A percentile compares a stretch with the other conserved stretches of the same genome.
Evolutionary conservation across 2,888 invertebrate species (phyloP).

Genomic region (Drosophila stalkeri): DNA sequence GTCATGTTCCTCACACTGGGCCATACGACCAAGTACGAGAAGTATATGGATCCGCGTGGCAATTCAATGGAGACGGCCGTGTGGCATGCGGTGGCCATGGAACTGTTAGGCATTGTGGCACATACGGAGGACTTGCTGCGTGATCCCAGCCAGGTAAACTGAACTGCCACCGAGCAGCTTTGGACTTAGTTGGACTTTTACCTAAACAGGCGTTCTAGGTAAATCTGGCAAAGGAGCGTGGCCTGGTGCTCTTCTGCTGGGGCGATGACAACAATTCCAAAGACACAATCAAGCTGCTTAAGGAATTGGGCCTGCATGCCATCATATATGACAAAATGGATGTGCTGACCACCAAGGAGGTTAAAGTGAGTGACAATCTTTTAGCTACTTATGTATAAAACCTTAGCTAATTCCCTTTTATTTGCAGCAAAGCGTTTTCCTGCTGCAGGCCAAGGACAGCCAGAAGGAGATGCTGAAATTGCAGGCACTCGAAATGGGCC

Average conservation of each 20-base stretch:
- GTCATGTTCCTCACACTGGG: constrained; percentile 97
- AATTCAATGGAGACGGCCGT: constrained; percentile 92
- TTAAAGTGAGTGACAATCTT: constrained; percentile 74
- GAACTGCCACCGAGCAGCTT: constrained; percentile 26
- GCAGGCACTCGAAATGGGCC: constrained; percentile 83
- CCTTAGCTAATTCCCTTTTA: neutral
- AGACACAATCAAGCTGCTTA: constrained; percentile 93
- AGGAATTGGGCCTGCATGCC: constrained; percentile 95
- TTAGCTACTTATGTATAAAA: neutral
- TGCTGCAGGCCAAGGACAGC: constrained; percentile 91
- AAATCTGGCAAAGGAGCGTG: constrained; percentile 91
- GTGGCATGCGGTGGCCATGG: constrained; percentile 92
- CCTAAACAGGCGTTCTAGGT: constrained; percentile 86
- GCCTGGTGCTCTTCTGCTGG: constrained; percentile 97
- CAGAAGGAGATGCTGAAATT: constrained; percentile 86
- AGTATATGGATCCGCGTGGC: constrained; percentile 94
- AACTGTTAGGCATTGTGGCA: constrained; percentile 95
- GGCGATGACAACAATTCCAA: constrained; percentile 97
- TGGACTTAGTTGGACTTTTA: constrained; percentile 38
- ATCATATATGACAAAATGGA: constrained; percentile 98
- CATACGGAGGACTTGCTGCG: constrained; percentile 96
- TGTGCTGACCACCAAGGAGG: constrained; percentile 83
- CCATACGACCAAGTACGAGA: constrained; percentile 89
- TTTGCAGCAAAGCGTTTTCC: constrained; percentile 91
- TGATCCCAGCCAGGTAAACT: constrained; percentile 90